These are phyloP conservation scores for Buathra laborator DNA, from an alignment of 2,888 invertebrate species.

Conservation along the genomic window DNA sequence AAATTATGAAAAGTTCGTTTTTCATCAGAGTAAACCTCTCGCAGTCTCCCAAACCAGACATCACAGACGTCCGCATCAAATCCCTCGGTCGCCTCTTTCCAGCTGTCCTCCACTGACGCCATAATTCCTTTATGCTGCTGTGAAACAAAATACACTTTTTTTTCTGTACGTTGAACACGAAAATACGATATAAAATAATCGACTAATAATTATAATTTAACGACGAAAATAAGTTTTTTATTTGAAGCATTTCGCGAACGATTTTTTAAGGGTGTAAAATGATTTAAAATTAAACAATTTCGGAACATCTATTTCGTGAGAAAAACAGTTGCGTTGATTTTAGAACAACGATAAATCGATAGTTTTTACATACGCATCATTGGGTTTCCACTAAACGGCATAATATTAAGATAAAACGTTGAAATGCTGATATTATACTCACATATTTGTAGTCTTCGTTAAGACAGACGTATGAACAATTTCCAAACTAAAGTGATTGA, in stretches of 20 bases:
- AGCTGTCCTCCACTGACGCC: conserved; percentile 82
- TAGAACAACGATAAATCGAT: not conserved
- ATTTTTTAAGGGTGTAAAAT: no score
- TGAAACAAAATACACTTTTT: conserved; percentile 15
- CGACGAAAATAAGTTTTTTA: no score
- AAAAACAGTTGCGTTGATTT: not conserved
- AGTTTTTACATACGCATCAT: not conserved
- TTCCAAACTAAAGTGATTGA: conserved; percentile 60
- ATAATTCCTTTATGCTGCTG: conserved; percentile 71
- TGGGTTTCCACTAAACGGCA: not conserved
- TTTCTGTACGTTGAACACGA: not conserved
- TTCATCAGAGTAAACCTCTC: conserved; percentile 84
- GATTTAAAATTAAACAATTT: not conserved
- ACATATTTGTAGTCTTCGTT: conserved; percentile 61
- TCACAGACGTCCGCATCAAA: conserved; percentile 80
- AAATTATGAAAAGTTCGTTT: conserved; percentile 86
- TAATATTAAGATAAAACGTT: not conserved
- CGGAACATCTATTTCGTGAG: not conserved
- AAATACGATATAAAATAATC: not conserved
- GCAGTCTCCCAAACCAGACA: conserved; percentile 84
- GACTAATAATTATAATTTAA: no score
- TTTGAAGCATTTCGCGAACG: no score
- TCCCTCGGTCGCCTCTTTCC: conserved; percentile 83
- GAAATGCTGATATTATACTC: conserved; percentile 42
- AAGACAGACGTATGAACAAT: conserved; percentile 57